These are phyloP conservation scores for Pomatorhinus ruficollis DNA, from an alignment of 2,113 vertebrate genomes.

Conservation along the genomic window DNA sequence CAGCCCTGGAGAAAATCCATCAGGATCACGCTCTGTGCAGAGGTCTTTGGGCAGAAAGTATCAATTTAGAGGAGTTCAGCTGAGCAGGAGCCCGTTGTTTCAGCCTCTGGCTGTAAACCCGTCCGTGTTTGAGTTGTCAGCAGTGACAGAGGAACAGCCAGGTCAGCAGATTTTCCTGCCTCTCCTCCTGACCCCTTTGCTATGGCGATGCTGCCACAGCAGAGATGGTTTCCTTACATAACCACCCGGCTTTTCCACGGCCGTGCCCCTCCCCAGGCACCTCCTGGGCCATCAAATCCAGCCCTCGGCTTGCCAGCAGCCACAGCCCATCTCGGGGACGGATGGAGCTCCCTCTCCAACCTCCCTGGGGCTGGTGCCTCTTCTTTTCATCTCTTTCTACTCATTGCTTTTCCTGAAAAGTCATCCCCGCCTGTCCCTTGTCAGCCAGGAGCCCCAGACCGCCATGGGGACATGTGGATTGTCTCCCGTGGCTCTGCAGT, in stretches of 20 bases:
- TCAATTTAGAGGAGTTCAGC: neutral
- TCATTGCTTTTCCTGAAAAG: neutral
- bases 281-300: neutral
- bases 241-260: neutral
- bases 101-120: neutral
- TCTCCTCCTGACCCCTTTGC: neutral
- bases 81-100: neutral
- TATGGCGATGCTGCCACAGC: neutral
- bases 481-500: neutral
- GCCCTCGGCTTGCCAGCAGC: neutral
- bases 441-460: neutral
- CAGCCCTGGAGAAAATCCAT: neutral
- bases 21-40: neutral
- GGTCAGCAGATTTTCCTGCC: slow-evolving; percentile 35
- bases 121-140: neutral
- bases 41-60: neutral
- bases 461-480: rapidly evolving
- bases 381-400: neutral
- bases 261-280: neutral
- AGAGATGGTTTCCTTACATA: neutral
- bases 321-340: rapidly evolving
- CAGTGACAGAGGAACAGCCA: neutral
- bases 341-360: neutral
- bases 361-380: neutral
- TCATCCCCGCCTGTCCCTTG: neutral